These are phyloP conservation scores for Oreochromis spilurus DNA, from an alignment of 2,113 vertebrate genomes.

Conservation along the genomic window DNA sequence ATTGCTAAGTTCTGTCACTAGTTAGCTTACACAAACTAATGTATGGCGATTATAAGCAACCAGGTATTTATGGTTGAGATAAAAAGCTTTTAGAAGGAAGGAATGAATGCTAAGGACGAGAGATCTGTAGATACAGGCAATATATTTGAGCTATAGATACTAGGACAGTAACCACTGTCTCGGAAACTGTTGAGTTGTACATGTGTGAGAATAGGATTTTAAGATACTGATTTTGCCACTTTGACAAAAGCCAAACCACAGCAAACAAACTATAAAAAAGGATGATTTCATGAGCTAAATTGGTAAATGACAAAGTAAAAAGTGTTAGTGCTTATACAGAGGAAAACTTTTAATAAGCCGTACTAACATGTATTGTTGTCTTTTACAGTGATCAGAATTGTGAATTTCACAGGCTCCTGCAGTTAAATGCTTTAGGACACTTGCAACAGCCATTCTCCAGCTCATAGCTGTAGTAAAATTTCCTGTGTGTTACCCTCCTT, in stretches of 20 bases:
- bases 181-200: not conserved
- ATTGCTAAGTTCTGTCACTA: no score
- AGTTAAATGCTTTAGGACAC: not conserved
- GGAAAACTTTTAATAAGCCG: not conserved
- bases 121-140: not conserved
- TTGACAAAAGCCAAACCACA: not conserved
- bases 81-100: not conserved
- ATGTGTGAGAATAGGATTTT: not conserved
- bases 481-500: not conserved
- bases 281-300: not conserved
- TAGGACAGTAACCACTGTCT: not conserved
- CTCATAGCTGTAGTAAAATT: not conserved
- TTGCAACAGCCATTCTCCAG: not conserved
- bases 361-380: not conserved
- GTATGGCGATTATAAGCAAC: not conserved
- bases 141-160: not conserved
- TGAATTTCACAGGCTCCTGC: not conserved
- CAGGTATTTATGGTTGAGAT: not conserved
- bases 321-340: not conserved
- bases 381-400: not conserved
- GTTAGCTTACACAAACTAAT: not conserved
- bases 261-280: not conserved
- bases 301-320: not conserved
- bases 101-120: not conserved
- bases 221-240: not conserved